A percentile compares a stretch with the other conserved stretches of the same genome.
These are phyloP conservation scores for Chelonus formosanus DNA, from an alignment of 2,888 invertebrate genomes.

Conservation along the genomic window DNA sequence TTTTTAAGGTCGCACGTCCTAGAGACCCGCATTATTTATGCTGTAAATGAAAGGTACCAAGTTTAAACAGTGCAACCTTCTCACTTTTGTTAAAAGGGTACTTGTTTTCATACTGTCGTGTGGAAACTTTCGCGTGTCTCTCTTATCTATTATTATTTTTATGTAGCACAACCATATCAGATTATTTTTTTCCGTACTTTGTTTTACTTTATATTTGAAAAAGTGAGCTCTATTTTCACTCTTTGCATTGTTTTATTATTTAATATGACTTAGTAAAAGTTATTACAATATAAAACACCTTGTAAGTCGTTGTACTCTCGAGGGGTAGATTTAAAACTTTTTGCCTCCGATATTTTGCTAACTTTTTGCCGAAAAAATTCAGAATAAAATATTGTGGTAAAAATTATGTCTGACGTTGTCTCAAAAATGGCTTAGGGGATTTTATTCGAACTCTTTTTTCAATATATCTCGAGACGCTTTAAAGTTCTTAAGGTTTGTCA, in stretches of 20 bases:
- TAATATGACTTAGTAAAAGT: too few species aligned
- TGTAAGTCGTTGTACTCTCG: not conserved
- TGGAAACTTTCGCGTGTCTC: constrained; percentile 12
- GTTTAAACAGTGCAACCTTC: constrained; percentile 34
- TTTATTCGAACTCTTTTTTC: too few species aligned
- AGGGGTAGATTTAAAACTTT: not conserved
- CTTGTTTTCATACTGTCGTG: constrained; percentile 11
- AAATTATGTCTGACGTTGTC: too few species aligned
- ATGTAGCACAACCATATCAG: not conserved
- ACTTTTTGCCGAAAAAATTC: too few species aligned
- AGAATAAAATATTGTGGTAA: too few species aligned
- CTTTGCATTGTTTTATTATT: too few species aligned
- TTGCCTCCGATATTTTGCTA: too few species aligned
- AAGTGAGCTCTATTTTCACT: not conserved
- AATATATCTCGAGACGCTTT: too few species aligned
- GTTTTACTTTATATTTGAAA: not conserved
- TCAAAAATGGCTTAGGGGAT: too few species aligned
- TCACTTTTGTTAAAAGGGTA: constrained; percentile 36
- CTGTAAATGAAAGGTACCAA: constrained; percentile 33
- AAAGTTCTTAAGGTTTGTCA: too few species aligned
- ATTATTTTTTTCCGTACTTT: not conserved
- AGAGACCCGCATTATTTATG: constrained; percentile 39
- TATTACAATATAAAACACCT: too few species aligned
- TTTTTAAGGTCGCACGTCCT: constrained; percentile 27
- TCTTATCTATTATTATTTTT: not conserved